Conservation (phyloP, 2,888 invertebrate species). For the Arctia plantaginis region DNA sequence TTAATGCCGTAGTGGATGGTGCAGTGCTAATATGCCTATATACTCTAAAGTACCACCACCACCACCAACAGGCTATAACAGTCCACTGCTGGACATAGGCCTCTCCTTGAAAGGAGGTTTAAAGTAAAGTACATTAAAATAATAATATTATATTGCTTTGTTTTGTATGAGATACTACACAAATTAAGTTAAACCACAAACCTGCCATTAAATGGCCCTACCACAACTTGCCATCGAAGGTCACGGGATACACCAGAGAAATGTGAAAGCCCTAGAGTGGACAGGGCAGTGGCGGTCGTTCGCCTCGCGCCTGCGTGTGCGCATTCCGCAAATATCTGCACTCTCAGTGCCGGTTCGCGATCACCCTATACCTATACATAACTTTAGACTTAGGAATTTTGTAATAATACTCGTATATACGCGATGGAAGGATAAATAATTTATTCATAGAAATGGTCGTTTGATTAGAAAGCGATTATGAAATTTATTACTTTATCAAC, state of each 20-base stretch:
- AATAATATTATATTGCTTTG: too few relatives aligned
- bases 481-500: neutral
- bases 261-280: constrained; percentile 55
- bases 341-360: constrained; percentile 30
- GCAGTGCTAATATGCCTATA: too few relatives aligned
- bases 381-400: constrained; percentile 11
- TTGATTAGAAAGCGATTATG: neutral
- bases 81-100: too few relatives aligned
- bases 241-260: constrained; percentile 31
- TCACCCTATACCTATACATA: neutral
- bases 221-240: constrained; percentile 11
- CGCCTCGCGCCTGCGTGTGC: constrained; percentile 31
- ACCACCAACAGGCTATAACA: too few relatives aligned
- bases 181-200: neutral
- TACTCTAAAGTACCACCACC: too few relatives aligned
- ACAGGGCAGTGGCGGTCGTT: constrained; percentile 54
- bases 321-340: constrained; percentile 46
- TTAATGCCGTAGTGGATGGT: too few relatives aligned
- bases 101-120: too few relatives aligned
- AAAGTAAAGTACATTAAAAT: too few relatives aligned
- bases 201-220: neutral
- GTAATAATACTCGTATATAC: neutral
- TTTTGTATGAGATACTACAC: too few relatives aligned
- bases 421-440: neutral
- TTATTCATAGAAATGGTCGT: neutral